Base-by-base conservation (phyloP, 2,888 invertebrate species). In the Drosophila ezoana region DNA sequence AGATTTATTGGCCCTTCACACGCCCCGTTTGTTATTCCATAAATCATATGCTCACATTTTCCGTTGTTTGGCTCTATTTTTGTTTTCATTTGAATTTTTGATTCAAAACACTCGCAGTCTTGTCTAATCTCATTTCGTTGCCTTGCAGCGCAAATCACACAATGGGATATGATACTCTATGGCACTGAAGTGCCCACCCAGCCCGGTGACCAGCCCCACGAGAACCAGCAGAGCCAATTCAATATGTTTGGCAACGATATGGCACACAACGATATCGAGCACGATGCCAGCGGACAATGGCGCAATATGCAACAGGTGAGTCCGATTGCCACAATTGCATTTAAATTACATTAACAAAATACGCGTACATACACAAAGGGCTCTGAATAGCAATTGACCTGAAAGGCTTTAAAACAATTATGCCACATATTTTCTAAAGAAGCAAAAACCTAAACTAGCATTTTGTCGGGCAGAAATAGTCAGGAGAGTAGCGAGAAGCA, bases 81-180 rank as follows among this genome's bases (percentile, higher is more conserved):
- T 69, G 41, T 51, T 66, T 74, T 63, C 43, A 43, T 38, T 58
- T 43, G 58, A 20, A 48, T 54, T 64, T 52, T 44, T 62, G 14
- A 56, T 62, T 77, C 23, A 10, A 45, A 43, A 33, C 18, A 38
- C 23, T 48, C 28, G 20, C 20, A 49, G 20, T 44, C 43, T 8
- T 38, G 13, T 57, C 45, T 78, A 72, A 72, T 53, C 53, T 14
- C 18, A 63, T 53, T 54, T 23, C 13, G n/a, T 23, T 72, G 45
- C 41, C 56, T 90, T 90, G 20, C 83, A 93, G 93, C 94, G 87
- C 94, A 95, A 87, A 93, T 97, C 63, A 94, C 95, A 53, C 95
- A 96, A 81, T 97, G 97, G 97, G 95, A 96, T 91, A 92, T 97
- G 88, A 95, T 96, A 88, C 95, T 97, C 91, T 96, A 96, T 92